phyloP scores from a whole-genome alignment of 1,140 invertebrate species.

The Himalopsyche phryganea region DNA sequence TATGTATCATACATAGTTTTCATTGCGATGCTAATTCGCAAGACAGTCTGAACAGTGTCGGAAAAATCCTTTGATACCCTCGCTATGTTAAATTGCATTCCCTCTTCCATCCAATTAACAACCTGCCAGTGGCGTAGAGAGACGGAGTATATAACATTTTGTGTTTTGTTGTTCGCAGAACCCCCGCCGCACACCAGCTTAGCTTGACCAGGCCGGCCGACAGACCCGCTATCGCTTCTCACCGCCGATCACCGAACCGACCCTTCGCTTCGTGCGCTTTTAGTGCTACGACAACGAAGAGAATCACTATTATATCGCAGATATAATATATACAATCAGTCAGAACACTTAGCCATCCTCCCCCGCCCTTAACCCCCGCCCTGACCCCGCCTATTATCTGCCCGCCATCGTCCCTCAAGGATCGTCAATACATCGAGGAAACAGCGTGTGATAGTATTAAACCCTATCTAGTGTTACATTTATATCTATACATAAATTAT shows the following conservation, averaged over 20 bases:
- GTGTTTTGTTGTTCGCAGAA: conserved; percentile 56
- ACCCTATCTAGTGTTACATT: conserved; percentile 19
- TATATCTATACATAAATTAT: not conserved
- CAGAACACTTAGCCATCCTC: conserved; percentile 37
- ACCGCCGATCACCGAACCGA: conserved; percentile 32
- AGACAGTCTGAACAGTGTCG: too few species aligned
- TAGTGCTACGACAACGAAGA: conserved; percentile 16
- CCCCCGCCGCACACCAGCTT: conserved; percentile 47
- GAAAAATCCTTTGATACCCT: too few species aligned
- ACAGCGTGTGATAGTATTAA: conserved; percentile 52
- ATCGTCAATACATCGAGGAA: conserved; percentile 44
- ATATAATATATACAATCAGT: too few species aligned
- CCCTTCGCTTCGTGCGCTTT: conserved; percentile 26
- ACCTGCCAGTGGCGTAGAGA: conserved; percentile 10
- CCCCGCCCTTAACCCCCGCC: conserved; percentile 43
- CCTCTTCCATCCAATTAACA: not conserved
- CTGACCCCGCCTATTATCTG: conserved; percentile 38
- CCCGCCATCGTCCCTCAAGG: conserved; percentile 16
- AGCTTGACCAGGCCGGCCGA: conserved; percentile 48
- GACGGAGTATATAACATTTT: conserved; percentile 25
- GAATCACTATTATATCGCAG: not conserved
- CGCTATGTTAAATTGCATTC: not conserved
- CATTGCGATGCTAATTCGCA: too few species aligned
- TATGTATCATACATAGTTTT: too few species aligned
- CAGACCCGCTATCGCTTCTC: conserved; percentile 45